Base-by-base conservation (phyloP, 2,888 invertebrate genomes). In the Phania funesta region DNA sequence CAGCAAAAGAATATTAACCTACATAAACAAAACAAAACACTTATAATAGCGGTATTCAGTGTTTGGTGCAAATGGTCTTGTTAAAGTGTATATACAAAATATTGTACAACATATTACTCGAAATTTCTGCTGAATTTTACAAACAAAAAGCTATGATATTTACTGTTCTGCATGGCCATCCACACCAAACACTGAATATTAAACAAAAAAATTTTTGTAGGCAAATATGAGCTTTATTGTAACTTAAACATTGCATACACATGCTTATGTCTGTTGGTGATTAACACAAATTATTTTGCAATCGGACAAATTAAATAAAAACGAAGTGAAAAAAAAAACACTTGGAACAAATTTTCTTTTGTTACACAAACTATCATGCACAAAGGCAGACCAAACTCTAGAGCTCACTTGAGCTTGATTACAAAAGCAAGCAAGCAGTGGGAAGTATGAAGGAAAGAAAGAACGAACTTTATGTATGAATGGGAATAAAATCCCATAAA, bases 401-500 rank as follows among this genome's bases (percentile, higher is more conserved):
- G 46, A 67, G 65, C 78, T 78, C 82, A 82, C 82, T 78, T 82
- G 74, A 82, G 64, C 74, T 64, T 82, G 56, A 71, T 82, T 58
- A 64, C 74, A 80, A 74, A 68, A 56, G 38, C 2, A 71, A 65
- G 35, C 56, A 22, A 62, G 22, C 29, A 38, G 20, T 48, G 29
- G 20, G 60, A 16, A 24, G 29, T 29, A 44, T 44, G 35, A 58
- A 70, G 18, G 13, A 29, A 29, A 3, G n/a, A n/a, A n/a, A n/a
- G n/a, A 56, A 56, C 20, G 46, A 65, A 74, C 32, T 64, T 58
- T 58, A 73, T 44, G 52, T 50, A 77, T 79, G 82, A 78, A 70
- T 82, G 82, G 75, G 74, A 74, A 78, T 78, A 78, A 74, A 65
- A 67, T 70, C 54, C 68, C 80, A 79, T 80, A 80, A 83, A 80